Conservation (phyloP, 2,113 vertebrate species). For the Ivindomyrus marchei region DNA sequence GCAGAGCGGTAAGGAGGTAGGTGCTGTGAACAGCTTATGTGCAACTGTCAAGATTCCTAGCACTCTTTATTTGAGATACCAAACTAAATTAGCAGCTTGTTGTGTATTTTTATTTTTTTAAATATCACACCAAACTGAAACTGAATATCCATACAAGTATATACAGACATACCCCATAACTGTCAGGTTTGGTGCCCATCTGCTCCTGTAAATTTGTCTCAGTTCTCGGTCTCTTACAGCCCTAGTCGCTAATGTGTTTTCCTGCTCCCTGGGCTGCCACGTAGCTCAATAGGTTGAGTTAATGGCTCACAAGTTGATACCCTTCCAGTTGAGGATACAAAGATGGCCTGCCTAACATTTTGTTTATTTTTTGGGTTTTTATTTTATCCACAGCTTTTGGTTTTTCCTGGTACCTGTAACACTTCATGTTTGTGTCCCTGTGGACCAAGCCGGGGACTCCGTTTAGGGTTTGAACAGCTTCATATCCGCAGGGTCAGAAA, state of each 20-base stretch:
- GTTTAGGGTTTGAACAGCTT: not conserved
- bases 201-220: not conserved
- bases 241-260: not conserved
- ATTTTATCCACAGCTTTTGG: not conserved
- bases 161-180: not conserved
- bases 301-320: not conserved
- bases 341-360: not conserved
- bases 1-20: not conserved
- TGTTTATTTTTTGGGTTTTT: not conserved
- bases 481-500: not conserved
- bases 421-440: not conserved
- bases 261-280: not conserved
- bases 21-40: not conserved
- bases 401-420: not conserved
- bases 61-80: not conserved
- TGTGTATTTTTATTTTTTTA: not conserved
- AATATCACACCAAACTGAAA: not conserved
- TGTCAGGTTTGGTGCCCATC: not conserved
- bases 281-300: not conserved
- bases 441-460: not conserved
- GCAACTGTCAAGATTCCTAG: not conserved
- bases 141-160: not conserved
- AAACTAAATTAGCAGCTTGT: not conserved
- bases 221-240: not conserved
- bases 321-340: not conserved